Evolutionary conservation across 1,140 invertebrate species (phyloP).

Genomic region (Aphelenchoides avenae): DNA sequence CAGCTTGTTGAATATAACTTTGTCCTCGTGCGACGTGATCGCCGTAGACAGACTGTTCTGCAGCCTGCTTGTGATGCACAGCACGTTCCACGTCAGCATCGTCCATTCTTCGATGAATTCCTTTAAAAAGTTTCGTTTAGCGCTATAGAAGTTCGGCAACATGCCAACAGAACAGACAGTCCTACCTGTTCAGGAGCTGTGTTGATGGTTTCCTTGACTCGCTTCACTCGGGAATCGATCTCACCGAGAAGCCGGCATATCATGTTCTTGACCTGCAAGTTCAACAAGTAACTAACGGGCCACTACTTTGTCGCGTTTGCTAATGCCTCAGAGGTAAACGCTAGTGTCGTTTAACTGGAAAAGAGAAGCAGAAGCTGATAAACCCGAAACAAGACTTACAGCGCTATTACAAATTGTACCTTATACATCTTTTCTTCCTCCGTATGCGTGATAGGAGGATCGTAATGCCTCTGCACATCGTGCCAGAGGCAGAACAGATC

Average conservation of each 20-base stretch:
- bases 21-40: constrained; percentile 46
- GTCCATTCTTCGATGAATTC: constrained; percentile 59
- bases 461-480: constrained; percentile 54
- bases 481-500: constrained; percentile 60
- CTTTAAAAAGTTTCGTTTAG: constrained; percentile 20
- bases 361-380: too few relatives aligned
- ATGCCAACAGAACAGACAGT: constrained; percentile 9
- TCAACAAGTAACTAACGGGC: too few relatives aligned
- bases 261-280: constrained; percentile 54
- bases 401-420: too few relatives aligned
- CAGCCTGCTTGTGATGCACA: constrained; percentile 54
- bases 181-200: constrained; percentile 24
- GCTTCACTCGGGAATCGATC: constrained; percentile 50
- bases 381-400: too few relatives aligned
- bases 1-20: constrained; percentile 51
- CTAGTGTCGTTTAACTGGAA: too few relatives aligned
- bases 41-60: constrained; percentile 38
- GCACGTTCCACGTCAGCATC: constrained; percentile 58
- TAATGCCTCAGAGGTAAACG: too few relatives aligned
- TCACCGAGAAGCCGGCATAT: constrained; percentile 55
- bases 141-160: constrained; percentile 16
- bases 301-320: too few relatives aligned
- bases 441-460: constrained; percentile 54
- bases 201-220: constrained; percentile 29
- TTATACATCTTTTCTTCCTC: constrained; percentile 57